phyloP scores from a whole-genome alignment of 2,797 vertebrate species.

The Poecile montanus region DNA sequence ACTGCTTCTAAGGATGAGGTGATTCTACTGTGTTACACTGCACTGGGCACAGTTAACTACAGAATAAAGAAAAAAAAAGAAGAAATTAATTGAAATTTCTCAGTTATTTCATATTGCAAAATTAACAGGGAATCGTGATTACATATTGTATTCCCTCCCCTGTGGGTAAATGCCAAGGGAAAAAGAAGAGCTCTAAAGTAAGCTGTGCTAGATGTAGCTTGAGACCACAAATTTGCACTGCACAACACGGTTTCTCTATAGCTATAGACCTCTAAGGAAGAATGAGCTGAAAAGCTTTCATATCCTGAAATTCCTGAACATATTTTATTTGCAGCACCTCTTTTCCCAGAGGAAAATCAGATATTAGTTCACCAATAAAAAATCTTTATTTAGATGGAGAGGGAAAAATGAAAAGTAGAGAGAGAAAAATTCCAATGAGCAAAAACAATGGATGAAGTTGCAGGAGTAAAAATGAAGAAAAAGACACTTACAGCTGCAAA shows the following conservation, averaged over 20 bases:
- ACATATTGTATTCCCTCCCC: background rate
- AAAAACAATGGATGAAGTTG: background rate
- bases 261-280: background rate
- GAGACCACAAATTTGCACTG: background rate
- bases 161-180: background rate
- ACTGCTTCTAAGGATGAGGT: slow-evolving; percentile 87
- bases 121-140: background rate
- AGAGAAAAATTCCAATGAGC: background rate
- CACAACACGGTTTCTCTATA: background rate
- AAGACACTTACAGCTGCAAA: background rate
- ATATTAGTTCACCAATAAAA: background rate
- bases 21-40: slow-evolving; percentile 70
- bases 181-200: slow-evolving; percentile 4
- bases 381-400: background rate
- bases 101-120: background rate
- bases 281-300: background rate
- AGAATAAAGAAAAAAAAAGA: slow-evolving; percentile 39
- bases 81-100: background rate
- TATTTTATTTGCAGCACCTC: background rate
- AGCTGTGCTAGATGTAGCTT: background rate
- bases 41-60: slow-evolving; percentile 67
- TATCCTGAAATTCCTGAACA: background rate
- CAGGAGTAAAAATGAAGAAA: background rate
- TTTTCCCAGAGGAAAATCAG: background rate
- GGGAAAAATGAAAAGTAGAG: background rate